Evolutionary conservation across 2,888 invertebrate species (phyloP).

Genomic region (Penaeus monodon): DNA sequence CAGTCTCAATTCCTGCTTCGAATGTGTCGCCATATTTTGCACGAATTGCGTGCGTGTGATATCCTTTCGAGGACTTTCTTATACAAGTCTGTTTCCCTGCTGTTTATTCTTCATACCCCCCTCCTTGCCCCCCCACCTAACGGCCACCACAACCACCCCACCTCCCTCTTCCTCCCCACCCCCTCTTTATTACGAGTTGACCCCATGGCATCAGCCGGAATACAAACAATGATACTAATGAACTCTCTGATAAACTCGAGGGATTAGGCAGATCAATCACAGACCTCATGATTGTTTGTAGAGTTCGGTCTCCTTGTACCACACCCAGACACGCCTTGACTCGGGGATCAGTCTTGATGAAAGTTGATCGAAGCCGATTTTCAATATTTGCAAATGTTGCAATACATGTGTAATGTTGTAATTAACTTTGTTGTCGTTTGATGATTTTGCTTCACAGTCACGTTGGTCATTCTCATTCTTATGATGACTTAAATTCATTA

Average conservation of each 20-base stretch:
- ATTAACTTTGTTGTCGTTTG: too few species aligned
- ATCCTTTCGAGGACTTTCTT: too few species aligned
- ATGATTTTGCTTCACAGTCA: too few species aligned
- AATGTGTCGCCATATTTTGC: too few species aligned
- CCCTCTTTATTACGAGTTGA: neutral
- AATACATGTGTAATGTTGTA: too few species aligned
- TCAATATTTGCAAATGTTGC: too few species aligned
- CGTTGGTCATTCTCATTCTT: too few species aligned
- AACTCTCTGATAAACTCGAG: conserved; percentile 33
- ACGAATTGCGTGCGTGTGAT: neutral
- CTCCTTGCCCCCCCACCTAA: neutral
- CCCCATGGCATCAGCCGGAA: conserved; percentile 6
- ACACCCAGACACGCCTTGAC: too few species aligned
- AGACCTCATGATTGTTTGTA: conserved; percentile 20
- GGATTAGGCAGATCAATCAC: conserved; percentile 22
- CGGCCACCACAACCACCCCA: neutral
- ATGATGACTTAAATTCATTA: too few species aligned
- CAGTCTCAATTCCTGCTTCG: too few species aligned
- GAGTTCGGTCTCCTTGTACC: neutral
- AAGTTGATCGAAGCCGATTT: too few species aligned
- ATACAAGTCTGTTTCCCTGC: neutral
- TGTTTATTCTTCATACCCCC: neutral
- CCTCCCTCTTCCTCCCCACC: neutral
- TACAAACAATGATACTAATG: conserved; percentile 35
- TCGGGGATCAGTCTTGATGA: too few species aligned